Evolutionary conservation across 53 echinoderm and acorn worm genomes (phyloP).

Genomic region (Echinometra lucunter): DNA sequence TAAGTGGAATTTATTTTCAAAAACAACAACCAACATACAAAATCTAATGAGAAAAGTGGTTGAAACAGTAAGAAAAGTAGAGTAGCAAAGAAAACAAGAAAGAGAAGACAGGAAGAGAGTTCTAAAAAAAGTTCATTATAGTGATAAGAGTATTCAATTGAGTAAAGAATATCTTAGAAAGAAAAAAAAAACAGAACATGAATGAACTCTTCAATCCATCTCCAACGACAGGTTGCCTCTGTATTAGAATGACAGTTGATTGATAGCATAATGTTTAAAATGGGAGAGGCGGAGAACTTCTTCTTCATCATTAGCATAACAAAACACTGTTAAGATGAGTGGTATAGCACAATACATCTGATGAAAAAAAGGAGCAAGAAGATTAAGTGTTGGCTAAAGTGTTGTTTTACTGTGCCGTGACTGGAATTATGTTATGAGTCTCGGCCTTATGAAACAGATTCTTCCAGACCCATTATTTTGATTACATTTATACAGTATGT

Average conservation of each 20-base stretch:
- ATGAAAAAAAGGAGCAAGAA: background rate
- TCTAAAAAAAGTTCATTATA: background rate
- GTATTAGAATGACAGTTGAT: background rate
- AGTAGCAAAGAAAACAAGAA: background rate
- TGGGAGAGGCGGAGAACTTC: constrained; percentile 7
- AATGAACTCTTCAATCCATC: background rate
- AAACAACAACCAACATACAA: background rate
- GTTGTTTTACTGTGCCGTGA: background rate
- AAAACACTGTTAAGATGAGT: background rate
- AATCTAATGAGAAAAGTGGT: background rate
- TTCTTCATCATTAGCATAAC: background rate
- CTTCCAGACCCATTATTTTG: background rate
- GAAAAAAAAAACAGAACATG: background rate
- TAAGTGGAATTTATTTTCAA: background rate
- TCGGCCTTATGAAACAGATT: background rate
- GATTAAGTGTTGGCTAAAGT: background rate
- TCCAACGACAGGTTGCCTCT: background rate
- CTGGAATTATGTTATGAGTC: background rate
- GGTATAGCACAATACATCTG: background rate
- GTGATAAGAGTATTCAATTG: background rate
- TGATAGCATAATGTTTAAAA: background rate
- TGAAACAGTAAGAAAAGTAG: background rate
- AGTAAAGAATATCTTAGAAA: background rate
- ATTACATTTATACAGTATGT: too few species aligned
- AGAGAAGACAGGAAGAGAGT: background rate